Evolutionary conservation across 2,113 vertebrate genomes (phyloP), one percentile per base, ranked within the genome.

Genomic region (Dunckerocampus dactyliophorus): DNA sequence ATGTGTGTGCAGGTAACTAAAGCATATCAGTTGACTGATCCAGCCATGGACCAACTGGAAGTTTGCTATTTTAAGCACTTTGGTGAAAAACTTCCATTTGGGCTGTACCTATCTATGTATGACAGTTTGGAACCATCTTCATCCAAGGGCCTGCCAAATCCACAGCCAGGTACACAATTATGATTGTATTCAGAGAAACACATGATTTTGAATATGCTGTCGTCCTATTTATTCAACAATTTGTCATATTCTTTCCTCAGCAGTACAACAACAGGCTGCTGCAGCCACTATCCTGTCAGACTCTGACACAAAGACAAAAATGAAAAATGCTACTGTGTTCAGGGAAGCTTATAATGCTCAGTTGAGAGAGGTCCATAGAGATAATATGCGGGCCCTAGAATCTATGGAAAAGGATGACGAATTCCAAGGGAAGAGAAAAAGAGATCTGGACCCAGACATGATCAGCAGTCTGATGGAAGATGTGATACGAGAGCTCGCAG

Each of bases 401-500:
- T 80, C 72, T 0, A 37, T 87, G 39, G 65, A 64, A 52, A 19
- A 47, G 8, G 75, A 82, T 1, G 67, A 75, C 2, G 50, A 61
- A 3, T 7, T 5, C 5, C 4, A 10, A 20, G 22, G 15, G 7
- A 54, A 17, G 52, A 46, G 58, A 68, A 58, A 56, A 37, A 71
- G 51, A 42, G 16, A n/a, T 47, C 11, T 79, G 20, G 71, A 73
- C 57, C 10, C 39, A 1, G 76, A 80, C 0, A 62, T 13, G 0
- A 67, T 90, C 54, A 88, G 89, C 71, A 79, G 43, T 42, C 74
- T 89, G 70, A 85, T 66, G 42, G 69, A 90, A 45, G 79, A 84
- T 0, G 82, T 85, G 34, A 89, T 87, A 37, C 81, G 88, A 47
- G 79, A 88, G 13, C 74, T 92, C 0, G 82, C 90, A 8, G 14